Evolutionary conservation across 2,888 invertebrate genomes (phyloP).

Genomic region (Epistrophella euchroma): DNA sequence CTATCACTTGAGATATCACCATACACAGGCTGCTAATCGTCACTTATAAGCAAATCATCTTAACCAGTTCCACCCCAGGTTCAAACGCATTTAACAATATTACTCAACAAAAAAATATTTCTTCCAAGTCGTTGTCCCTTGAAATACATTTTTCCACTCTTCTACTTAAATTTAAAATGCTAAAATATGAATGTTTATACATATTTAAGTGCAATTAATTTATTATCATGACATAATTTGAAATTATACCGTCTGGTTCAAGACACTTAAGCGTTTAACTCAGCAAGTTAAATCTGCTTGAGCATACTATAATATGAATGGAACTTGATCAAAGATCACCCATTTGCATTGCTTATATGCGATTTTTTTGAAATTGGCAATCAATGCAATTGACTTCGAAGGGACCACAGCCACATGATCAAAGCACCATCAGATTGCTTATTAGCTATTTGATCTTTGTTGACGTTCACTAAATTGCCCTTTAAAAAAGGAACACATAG

Average conservation of each 20-base stretch:
- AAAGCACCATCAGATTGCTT: background rate
- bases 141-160: too few relatives aligned
- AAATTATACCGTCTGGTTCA: background rate
- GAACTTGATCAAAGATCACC: slow-evolving; percentile 14
- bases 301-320: background rate
- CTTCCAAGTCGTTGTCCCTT: too few relatives aligned
- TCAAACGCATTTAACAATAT: too few relatives aligned
- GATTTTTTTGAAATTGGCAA: background rate
- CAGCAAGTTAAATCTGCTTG: background rate
- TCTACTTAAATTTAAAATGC: too few relatives aligned
- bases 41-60: too few relatives aligned
- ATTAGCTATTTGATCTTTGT: slow-evolving; percentile 29
- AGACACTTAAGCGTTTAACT: slow-evolving; percentile 9
- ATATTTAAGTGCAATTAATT: too few relatives aligned
- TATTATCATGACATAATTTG: too few relatives aligned
- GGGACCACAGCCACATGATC: slow-evolving; percentile 9
- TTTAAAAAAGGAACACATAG: background rate
- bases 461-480: background rate
- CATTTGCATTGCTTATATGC: background rate
- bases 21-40: too few relatives aligned
- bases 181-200: too few relatives aligned
- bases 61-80: too few relatives aligned
- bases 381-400: slow-evolving; percentile 27
- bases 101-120: too few relatives aligned
- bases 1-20: too few relatives aligned